Evolutionary conservation across 2,888 invertebrate species (phyloP).

Genomic region (Pantelozetes paolii): DNA sequence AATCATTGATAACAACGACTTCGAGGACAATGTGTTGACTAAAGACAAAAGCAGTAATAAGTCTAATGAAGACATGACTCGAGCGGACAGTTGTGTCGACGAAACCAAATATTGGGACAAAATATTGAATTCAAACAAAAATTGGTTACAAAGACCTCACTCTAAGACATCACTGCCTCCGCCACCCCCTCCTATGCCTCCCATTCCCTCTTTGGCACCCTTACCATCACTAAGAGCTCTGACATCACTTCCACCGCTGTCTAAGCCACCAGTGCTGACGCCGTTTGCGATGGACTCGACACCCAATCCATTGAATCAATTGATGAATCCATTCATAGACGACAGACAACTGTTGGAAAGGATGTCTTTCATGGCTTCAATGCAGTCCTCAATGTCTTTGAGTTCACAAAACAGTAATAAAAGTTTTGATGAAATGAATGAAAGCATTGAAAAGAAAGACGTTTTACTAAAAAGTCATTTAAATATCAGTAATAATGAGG

Average conservation of each 20-base stretch:
- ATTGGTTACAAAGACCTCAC: slow-evolving; percentile 7
- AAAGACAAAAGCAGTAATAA: neutral
- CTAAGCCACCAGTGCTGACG: neutral
- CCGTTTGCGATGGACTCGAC: neutral
- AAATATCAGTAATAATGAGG: slow-evolving; percentile 29
- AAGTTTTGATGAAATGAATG: neutral
- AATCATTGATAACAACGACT: too few species aligned
- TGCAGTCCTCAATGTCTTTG: neutral
- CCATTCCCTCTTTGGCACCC: neutral
- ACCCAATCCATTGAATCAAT: neutral
- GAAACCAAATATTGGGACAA: slow-evolving; percentile 20
- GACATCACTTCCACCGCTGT: neutral
- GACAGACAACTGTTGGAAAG: slow-evolving; percentile 11
- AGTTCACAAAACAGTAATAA: slow-evolving; percentile 1
- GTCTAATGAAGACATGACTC: neutral
- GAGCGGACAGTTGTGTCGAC: neutral
- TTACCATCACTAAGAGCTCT: neutral
- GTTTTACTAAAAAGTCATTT: slow-evolving; percentile 9
- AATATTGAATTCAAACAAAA: neutral
- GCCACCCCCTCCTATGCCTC: neutral
- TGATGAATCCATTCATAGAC: neutral
- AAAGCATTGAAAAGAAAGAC: neutral
- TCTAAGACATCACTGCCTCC: slow-evolving; percentile 16
- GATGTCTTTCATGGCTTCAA: slow-evolving; percentile 1
- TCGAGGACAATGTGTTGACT: too few species aligned